Conservation (phyloP, 2,888 invertebrate genomes). For the Caenorhabditis panamensis region DNA sequence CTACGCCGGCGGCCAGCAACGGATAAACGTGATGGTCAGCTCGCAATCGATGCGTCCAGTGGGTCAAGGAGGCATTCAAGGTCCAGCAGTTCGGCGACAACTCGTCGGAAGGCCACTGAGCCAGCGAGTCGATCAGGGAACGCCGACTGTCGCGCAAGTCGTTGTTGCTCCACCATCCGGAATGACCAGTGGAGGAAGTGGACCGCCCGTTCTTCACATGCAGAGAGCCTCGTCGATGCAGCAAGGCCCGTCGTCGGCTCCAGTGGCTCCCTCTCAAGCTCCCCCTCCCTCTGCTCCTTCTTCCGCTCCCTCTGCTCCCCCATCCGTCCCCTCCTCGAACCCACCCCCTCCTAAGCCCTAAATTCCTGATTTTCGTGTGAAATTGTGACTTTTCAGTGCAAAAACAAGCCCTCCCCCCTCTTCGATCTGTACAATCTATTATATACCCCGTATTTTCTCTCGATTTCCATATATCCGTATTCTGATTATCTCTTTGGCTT, state of each 20-base stretch:
- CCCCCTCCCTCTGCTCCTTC: not conserved
- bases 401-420: not conserved
- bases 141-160: slow-evolving; percentile 43
- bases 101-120: slow-evolving; percentile 20
- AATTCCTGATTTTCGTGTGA: not conserved
- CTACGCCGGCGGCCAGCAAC: slow-evolving; percentile 21
- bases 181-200: slow-evolving; percentile 10
- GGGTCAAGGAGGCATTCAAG: slow-evolving; percentile 10
- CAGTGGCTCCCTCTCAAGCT: not conserved
- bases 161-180: slow-evolving; percentile 54
- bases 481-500: not conserved
- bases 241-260: not conserved
- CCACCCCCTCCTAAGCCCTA: not conserved
- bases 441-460: not conserved
- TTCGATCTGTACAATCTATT: not conserved
- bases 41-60: slow-evolving; percentile 28
- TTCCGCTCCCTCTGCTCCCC: not conserved
- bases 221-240: slow-evolving; percentile 13
- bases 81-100: slow-evolving; percentile 17
- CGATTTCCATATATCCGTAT: not conserved
- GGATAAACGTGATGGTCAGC: slow-evolving; percentile 50
- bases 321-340: not conserved
- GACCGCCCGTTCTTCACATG: slow-evolving; percentile 41
- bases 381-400: not conserved
- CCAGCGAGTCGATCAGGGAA: slow-evolving; percentile 15